Base-by-base conservation (phyloP, 2,888 invertebrate species). In the Mechanitis messenoides region DNA sequence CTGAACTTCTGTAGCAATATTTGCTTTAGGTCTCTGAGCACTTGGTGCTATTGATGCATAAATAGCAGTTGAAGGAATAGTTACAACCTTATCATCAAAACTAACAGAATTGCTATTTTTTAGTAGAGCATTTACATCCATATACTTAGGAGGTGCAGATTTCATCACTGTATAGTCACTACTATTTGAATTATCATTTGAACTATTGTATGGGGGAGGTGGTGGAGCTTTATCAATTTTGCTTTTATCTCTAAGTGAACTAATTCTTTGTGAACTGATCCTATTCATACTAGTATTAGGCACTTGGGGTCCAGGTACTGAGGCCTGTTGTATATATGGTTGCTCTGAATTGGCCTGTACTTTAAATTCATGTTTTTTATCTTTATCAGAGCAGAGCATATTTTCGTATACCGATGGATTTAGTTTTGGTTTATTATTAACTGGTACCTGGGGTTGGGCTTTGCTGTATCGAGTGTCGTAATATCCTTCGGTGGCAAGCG, bases 371-470 rank as follows among this genome's bases (percentile, higher is more conserved):
- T 71, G 78, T 74, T 84, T 85, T 68, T 87, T 87, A 60, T 87
- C 88, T 74, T 71, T 83, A 62, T 88, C 87, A 66, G 83, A 82
- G 81, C 78, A 91, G 71, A 84, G 77, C 89, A 89, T 87, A 67
- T 90, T 90, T 79, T 90, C 92, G 79, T 83, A 92, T 72, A 83
- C 87, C 72, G 69, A 75, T 64, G 86, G 90, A 77, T 77, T 86
- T 68, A 73, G 70, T 76, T 84, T 86, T 67, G 81, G 76, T 72
- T 85, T 89, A 31, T 83, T 79, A 68, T 92, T 92, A 31, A 92
- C 91, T 62, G 95, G 94, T 53, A 95, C 94, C 84, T 96, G 96
- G 0, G 96, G 96, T 77, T 96, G 95, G 7, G 96, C 96, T 79
- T 95, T 94, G 67, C 94, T 93, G 70, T 92, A 92, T 50, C 87